These are phyloP conservation scores for Hydropsyche tenuis DNA, from an alignment of 1,140 invertebrate genomes.

Conservation along the genomic window DNA sequence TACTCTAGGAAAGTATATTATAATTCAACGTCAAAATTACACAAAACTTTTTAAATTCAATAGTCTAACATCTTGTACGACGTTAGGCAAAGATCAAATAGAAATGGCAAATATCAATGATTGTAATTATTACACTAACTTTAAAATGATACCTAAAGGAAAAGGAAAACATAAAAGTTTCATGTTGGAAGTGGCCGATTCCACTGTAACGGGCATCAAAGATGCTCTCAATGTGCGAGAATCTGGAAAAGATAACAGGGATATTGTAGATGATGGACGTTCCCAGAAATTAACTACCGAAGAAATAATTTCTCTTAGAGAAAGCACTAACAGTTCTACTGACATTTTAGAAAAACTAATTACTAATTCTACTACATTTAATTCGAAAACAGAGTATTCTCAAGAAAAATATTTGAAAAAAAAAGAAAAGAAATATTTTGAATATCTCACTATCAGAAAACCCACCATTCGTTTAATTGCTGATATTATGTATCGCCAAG, in stretches of 20 bases:
- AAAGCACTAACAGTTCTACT: constrained; percentile 75
- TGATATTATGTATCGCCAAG: constrained; percentile 80
- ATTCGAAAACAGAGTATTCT: constrained; percentile 87
- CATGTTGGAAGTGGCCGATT: constrained; percentile 64
- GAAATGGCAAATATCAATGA: constrained; percentile 74
- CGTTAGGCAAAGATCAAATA: constrained; percentile 74
- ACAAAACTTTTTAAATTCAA: constrained; percentile 77
- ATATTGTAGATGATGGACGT: constrained; percentile 81
- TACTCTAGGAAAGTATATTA: constrained; percentile 71
- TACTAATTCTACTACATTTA: constrained; percentile 87
- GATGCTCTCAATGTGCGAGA: constrained; percentile 63
- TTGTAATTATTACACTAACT: constrained; percentile 78
- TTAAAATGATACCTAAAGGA: constrained; percentile 75
- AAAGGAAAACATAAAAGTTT: constrained; percentile 65
- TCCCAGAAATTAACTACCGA: constrained; percentile 85
- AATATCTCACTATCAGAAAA: constrained; percentile 75
- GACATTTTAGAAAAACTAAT: constrained; percentile 88
- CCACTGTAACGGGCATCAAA: constrained; percentile 59
- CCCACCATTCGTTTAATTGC: constrained; percentile 78
- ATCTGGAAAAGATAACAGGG: constrained; percentile 81
- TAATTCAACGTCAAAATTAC: constrained; percentile 77
- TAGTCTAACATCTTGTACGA: constrained; percentile 66
- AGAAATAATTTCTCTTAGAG: constrained; percentile 80
- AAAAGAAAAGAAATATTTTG: constrained; percentile 90
- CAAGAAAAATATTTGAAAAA: constrained; percentile 95